phyloP scores from a whole-genome alignment of 2,113 vertebrate genomes.

The Oreochromis niloticus region DNA sequence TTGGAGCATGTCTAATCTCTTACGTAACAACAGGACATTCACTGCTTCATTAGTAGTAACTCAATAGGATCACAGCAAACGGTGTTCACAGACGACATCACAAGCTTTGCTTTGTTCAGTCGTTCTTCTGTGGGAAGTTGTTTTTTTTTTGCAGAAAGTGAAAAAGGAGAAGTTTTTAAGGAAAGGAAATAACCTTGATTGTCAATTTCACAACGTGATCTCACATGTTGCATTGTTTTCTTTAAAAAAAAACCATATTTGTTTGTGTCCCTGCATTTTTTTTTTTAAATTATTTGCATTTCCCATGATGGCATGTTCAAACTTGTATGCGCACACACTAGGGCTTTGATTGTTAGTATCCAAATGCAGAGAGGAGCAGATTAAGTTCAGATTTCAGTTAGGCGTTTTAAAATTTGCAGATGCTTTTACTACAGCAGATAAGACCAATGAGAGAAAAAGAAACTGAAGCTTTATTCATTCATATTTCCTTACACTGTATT shows the following conservation, averaged over 20 bases:
- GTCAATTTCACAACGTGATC: background rate
- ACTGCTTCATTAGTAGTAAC: slow-evolving; percentile 50
- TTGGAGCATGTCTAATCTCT: slow-evolving; percentile 44
- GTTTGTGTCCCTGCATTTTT: background rate
- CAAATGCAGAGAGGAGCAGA: background rate
- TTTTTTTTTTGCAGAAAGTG: background rate
- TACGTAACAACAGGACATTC: slow-evolving; percentile 47
- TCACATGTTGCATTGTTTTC: too few relatives aligned
- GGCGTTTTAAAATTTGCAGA: background rate
- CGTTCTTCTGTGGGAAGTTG: background rate
- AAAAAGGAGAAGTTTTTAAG: background rate
- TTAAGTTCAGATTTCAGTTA: slow-evolving; percentile 15
- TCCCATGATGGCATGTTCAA: background rate
- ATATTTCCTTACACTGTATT: background rate
- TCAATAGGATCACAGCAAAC: slow-evolving; percentile 28
- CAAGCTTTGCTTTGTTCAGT: slow-evolving; percentile 5
- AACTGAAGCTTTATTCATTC: background rate
- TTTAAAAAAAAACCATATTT: background rate
- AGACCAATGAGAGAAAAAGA: background rate
- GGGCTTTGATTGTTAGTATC: slow-evolving; percentile 8
- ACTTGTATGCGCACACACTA: slow-evolving; percentile 1
- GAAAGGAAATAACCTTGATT: background rate
- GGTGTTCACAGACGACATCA: slow-evolving; percentile 7
- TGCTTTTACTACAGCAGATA: background rate
- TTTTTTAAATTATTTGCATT: slow-evolving; percentile 3